Base-by-base conservation (phyloP, 2,113 vertebrate genomes). In the Neolamprologus brichardi region DNA sequence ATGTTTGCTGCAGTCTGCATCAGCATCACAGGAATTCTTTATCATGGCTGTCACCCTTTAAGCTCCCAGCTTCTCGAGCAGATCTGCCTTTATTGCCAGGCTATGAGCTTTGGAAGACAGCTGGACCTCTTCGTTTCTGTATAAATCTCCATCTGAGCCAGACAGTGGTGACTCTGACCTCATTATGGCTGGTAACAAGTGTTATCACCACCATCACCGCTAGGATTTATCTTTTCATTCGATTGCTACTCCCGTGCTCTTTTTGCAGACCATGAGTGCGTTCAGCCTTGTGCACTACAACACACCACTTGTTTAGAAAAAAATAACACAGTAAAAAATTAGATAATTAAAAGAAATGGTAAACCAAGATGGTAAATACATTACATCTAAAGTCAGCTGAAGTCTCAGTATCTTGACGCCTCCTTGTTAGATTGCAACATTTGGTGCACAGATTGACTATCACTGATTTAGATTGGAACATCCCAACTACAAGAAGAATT, bases 111-210 rank as follows among this genome's bases (percentile, higher is more conserved):
- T 18, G 30, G 83, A 81, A 89, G 90, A 87, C 91, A 92, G 90
- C 91, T 92, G 91, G 87, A 91, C 91, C 87, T 89, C 89, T 81
- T 89, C 67, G n/a, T 84, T 81, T 88, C 92, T 83, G 72, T 91
- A 92, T 96, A 96, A 96, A 96, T 96, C 95, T 96, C 94, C 88
- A 95, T 95, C 86, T 86, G 84, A 87, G 92, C 49, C 75, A 90
- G 94, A 95, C 93, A 91, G 91, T 80, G 39, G 91, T 34, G 89
- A 90, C 94, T 93, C 91, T 95, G 95, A 96, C 94, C 95, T 95
- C 94, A 95, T 96, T 96, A 95, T 82, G 3, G 87, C 84, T 62
- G 83, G 87, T 95, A 94, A 95, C 93, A 85, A 90, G 92, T 64
- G 81, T 86, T 91, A 94, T 94, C 92, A 91, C 91, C 92, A 90